Base-by-base conservation (phyloP, 2,888 invertebrate genomes). In the Conistra vaccinii region DNA sequence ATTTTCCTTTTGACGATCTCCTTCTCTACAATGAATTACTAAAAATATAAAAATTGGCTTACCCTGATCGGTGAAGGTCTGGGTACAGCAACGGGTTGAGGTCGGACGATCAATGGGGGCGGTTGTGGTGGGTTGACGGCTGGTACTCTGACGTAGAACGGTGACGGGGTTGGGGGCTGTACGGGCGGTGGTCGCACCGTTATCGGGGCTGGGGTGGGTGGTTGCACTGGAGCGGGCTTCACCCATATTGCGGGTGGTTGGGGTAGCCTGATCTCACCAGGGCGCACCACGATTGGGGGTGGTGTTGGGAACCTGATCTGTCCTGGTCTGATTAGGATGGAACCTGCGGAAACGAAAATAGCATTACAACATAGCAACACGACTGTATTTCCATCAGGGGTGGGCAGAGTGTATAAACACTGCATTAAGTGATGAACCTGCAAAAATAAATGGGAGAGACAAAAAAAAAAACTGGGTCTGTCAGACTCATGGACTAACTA, bases 281-380 rank as follows among this genome's bases (percentile, higher is more conserved):
- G 94, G 0, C 91, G 89, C 20, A 94, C 92, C 29, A 92, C 69
- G 51, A 95, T 94, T 0, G 94, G 93, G 0, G 89, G 81, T 3
- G 92, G 92, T 0, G 76, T 67, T 0, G 90, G 93, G 88, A 94
- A 95, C 23, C 92, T 88, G n/a, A 95, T 90, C 66, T 90, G 89
- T 0, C 95, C 95, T 4, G 95, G 95, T 39, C 90, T 91, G 26
- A 95, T 89, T 53, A 94, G 73, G 32, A 94, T 74, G 32, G 91
- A 86, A 10, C 94, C 95, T 95, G 91, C 10, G 87, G 86, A 5
- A 35, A 17, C 2, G 0, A 55, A 29, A 20, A 32, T 66, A n/a
- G 48, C 4, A 9, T 65, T 20, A 20, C 3, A 42, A 42, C 17
- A 35, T n/a, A n/a, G 5, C 17, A 9, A 26, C 6, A 10, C 20